A percentile compares a stretch with the other conserved stretches of the same genome.
Conservation (phyloP, 2,797 vertebrate genomes). For the Spea hammondii region DNA sequence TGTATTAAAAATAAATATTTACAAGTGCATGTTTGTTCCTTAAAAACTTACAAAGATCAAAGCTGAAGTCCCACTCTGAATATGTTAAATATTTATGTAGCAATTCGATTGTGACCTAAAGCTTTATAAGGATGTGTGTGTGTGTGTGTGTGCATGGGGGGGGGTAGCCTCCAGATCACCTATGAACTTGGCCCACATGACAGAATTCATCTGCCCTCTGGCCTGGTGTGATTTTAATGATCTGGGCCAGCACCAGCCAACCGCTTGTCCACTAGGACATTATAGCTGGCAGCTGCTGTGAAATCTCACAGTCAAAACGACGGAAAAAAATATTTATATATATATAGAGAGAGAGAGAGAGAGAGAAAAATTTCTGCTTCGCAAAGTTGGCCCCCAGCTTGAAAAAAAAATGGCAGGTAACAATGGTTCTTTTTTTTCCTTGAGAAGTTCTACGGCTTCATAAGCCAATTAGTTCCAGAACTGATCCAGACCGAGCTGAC, state of each 20-base stretch:
- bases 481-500: not conserved
- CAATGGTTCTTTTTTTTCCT: not conserved
- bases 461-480: not conserved
- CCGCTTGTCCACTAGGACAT: not conserved
- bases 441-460: not conserved
- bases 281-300: not conserved
- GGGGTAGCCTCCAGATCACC: not conserved
- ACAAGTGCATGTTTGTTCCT: not conserved
- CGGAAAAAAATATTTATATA: not conserved
- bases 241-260: not conserved
- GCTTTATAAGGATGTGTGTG: not conserved
- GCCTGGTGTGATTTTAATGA: not conserved
- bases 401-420: not conserved
- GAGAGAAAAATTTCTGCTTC: not conserved
- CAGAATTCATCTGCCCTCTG: not conserved
- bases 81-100: conserved; percentile 5
- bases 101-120: not conserved
- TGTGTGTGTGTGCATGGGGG: not conserved
- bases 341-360: not conserved
- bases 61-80: not conserved
- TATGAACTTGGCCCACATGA: not conserved
- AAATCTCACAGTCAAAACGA: not conserved
- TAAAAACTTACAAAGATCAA: conserved; percentile 6
- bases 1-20: not conserved
- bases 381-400: not conserved